Percentiles rank a stretch among this genome's conserved stretches.
Evolutionary conservation across 2,888 invertebrate species (phyloP).

Genomic region (Tachina grossa): DNA sequence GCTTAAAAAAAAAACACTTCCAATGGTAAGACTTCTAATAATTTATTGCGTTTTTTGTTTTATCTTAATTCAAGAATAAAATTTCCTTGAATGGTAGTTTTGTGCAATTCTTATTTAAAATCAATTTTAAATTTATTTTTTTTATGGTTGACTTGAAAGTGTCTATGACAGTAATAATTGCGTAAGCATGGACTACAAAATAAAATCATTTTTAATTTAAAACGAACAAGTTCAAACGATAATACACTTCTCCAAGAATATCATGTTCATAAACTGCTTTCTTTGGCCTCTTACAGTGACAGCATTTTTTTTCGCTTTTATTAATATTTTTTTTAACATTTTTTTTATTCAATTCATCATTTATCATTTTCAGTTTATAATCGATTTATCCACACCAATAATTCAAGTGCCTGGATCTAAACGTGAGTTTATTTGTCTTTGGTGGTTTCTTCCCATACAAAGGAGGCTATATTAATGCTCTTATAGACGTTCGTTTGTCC

Average conservation of each 20-base stretch:
- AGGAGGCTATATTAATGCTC: background rate
- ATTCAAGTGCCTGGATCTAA: constrained; percentile 43
- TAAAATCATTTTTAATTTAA: background rate
- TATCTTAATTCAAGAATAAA: too few relatives aligned
- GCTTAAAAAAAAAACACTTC: too few relatives aligned
- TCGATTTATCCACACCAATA: constrained; percentile 61
- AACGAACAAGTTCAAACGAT: background rate
- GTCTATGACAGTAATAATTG: background rate
- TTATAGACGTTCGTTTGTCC: background rate
- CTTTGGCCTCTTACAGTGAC: constrained; percentile 22
- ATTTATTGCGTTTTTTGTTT: too few relatives aligned
- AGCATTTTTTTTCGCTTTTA: constrained; percentile 2
- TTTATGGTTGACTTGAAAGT: background rate
- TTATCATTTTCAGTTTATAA: constrained; percentile 68
- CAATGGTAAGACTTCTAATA: too few relatives aligned
- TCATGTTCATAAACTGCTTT: constrained; percentile 17
- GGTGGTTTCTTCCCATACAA: background rate
- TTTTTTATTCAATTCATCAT: constrained; percentile 46
- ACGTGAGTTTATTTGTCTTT: constrained; percentile 22
- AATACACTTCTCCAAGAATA: background rate
- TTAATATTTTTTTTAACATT: constrained; percentile 1
- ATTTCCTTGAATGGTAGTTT: background rate
- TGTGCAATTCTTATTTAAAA: background rate
- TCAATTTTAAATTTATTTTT: background rate
- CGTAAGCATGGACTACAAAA: background rate